Evolutionary conservation across 1,140 invertebrate genomes (phyloP).

Genomic region (Oscheius sp.): DNA sequence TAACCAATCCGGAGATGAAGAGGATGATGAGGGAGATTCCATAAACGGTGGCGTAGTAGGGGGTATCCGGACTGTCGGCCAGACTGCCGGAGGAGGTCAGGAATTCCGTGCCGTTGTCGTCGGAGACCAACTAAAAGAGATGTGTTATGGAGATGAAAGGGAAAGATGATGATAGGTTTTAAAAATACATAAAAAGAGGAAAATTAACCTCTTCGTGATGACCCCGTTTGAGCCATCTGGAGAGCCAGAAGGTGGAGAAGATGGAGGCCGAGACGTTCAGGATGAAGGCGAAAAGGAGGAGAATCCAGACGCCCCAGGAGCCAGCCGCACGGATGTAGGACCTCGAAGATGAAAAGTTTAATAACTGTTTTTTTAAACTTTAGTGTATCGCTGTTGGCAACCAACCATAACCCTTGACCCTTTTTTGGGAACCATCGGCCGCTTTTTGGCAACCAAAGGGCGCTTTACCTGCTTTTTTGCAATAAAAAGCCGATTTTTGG

Average conservation of each 20-base stretch:
- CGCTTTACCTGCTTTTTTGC: too few species aligned
- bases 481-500: too few species aligned
- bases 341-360: slow-evolving; percentile 36
- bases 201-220: slow-evolving; percentile 58
- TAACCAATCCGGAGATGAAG: slow-evolving; percentile 66
- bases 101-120: slow-evolving; percentile 17
- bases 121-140: neutral
- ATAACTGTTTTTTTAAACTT: neutral
- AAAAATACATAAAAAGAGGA: neutral
- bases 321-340: slow-evolving; percentile 69
- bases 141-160: neutral
- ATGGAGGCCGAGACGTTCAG: slow-evolving; percentile 67
- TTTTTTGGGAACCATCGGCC: too few species aligned
- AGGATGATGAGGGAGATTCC: slow-evolving; percentile 61
- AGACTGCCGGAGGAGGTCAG: slow-evolving; percentile 30
- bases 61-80: slow-evolving; percentile 41
- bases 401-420: too few species aligned
- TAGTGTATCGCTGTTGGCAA: too few species aligned
- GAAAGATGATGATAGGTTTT: neutral
- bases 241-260: slow-evolving; percentile 72
- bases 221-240: slow-evolving; percentile 69
- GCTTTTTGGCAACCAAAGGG: too few species aligned
- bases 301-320: slow-evolving; percentile 64
- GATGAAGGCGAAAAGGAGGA: slow-evolving; percentile 67
- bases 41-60: slow-evolving; percentile 54